A percentile compares a stretch with the other conserved stretches of the same genome.
phyloP scores from a whole-genome alignment of 2,113 vertebrate species.

The Nothobranchius kuhntae region DNA sequence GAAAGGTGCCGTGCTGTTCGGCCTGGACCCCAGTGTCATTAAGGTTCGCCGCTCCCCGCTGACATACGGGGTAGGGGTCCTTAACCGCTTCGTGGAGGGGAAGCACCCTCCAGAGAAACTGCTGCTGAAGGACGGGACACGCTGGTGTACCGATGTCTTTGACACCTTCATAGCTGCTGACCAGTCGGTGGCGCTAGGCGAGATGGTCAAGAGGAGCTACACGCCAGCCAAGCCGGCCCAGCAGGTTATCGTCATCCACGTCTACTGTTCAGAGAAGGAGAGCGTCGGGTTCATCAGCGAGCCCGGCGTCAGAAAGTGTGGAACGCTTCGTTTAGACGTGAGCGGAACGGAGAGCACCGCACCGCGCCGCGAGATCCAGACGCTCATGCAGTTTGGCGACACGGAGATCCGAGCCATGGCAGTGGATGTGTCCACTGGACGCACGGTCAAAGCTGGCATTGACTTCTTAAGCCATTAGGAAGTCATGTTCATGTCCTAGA shows the following conservation, averaged over 20 bases:
- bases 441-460: conserved; percentile 94
- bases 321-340: conserved; percentile 93
- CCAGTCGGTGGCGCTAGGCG: conserved; percentile 95
- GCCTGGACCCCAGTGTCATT: conserved; percentile 92
- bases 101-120: conserved; percentile 95
- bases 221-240: conserved; percentile 94
- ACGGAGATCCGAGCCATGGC: conserved; percentile 97
- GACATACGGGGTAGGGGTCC: conserved; percentile 95
- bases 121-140: conserved; percentile 92
- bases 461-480: conserved; percentile 93
- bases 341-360: conserved; percentile 83
- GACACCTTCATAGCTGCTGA: conserved; percentile 94
- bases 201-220: conserved; percentile 96
- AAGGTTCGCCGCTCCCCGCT: conserved; percentile 94
- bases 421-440: conserved; percentile 90
- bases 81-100: conserved; percentile 95
- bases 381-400: conserved; percentile 98
- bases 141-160: conserved; percentile 98
- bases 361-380: conserved; percentile 93
- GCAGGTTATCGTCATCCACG: conserved; percentile 94
- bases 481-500: not conserved
- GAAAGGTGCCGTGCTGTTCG: conserved; percentile 95
- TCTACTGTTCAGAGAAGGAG: conserved; percentile 94
- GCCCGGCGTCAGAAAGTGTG: conserved; percentile 91
- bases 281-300: conserved; percentile 90